phyloP scores from a whole-genome alignment of 2,113 vertebrate genomes.

The Nycticryphes semicollaris region DNA sequence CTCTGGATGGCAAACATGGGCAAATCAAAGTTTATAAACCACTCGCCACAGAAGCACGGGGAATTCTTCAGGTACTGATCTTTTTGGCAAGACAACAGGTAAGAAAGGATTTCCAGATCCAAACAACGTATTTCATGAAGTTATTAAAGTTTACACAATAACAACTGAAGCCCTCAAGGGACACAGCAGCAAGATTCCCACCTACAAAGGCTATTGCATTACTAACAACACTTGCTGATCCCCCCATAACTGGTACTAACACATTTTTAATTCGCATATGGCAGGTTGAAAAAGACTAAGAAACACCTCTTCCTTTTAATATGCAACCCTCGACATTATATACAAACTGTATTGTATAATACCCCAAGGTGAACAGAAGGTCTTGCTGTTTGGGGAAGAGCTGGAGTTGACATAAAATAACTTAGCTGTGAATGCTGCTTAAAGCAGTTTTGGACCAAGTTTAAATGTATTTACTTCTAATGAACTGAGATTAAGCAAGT shows the following conservation, averaged over 20 bases:
- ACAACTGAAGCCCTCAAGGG: background rate
- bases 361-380: background rate
- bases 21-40: background rate
- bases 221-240: background rate
- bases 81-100: background rate
- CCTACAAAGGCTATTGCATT: background rate
- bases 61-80: background rate
- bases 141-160: background rate
- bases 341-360: background rate
- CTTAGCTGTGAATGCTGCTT: background rate
- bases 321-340: background rate
- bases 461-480: background rate
- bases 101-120: background rate
- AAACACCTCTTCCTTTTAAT: background rate
- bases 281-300: background rate
- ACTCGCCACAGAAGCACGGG: background rate
- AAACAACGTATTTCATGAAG: background rate
- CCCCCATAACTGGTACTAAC: background rate
- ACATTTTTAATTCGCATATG: background rate
- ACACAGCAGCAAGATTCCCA: background rate
- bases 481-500: background rate
- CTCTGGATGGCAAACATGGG: background rate
- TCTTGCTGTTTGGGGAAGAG: background rate
- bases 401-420: background rate
- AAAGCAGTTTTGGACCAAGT: background rate